A percentile compares a stretch with the other conserved stretches of the same genome.
phyloP scores from a whole-genome alignment of 2,113 vertebrate genomes.

The Mandrillus leucophaeus region DNA sequence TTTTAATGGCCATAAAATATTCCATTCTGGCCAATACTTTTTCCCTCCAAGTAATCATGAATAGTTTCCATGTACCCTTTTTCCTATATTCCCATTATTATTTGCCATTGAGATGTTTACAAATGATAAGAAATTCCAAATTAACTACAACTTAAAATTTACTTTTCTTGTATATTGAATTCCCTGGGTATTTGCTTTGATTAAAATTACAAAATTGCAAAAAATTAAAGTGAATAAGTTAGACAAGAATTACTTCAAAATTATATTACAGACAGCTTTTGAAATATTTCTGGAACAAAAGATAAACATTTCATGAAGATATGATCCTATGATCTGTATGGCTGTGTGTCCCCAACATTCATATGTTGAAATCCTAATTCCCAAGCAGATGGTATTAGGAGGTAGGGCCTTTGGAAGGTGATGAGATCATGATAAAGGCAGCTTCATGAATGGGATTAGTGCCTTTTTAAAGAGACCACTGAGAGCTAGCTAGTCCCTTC shows the following conservation, averaged over 20 bases:
- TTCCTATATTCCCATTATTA: not conserved
- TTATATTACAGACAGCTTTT: not conserved
- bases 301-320: not conserved
- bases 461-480: not conserved
- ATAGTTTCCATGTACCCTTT: not conserved
- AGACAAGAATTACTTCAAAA: not conserved
- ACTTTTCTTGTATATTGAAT: not conserved
- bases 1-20: not conserved
- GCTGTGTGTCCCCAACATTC: not conserved
- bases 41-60: not conserved
- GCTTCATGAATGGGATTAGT: not conserved
- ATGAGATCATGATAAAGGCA: not conserved
- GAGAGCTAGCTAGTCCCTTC: not conserved
- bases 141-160: not conserved
- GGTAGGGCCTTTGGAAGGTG: not conserved
- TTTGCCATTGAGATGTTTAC: not conserved
- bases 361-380: not conserved
- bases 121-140: not conserved
- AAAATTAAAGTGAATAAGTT: not conserved
- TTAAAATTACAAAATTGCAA: not conserved
- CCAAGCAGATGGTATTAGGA: not conserved
- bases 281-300: not conserved
- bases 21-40: not conserved
- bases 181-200: not conserved
- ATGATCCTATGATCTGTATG: not conserved